Evolutionary conservation across 2,888 invertebrate genomes (phyloP).

Genomic region (Chloromyia formosa): DNA sequence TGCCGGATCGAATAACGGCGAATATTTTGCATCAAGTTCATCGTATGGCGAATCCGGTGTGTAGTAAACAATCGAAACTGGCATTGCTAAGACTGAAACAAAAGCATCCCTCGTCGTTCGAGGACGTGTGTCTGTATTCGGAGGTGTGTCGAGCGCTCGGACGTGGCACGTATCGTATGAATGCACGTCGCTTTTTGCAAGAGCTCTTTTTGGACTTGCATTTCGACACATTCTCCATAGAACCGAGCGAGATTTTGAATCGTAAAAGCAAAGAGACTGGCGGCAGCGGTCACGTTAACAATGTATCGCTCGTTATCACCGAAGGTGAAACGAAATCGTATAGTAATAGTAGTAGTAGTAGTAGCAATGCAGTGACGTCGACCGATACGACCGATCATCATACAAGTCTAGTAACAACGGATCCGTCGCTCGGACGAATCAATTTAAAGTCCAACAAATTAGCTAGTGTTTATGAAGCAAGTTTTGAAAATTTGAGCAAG

Average conservation of each 20-base stretch:
- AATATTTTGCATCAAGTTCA: slow-evolving; percentile 75
- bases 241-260: slow-evolving; percentile 66
- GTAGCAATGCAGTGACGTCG: not conserved
- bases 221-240: slow-evolving; percentile 72
- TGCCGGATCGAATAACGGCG: slow-evolving; percentile 60
- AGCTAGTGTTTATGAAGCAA: slow-evolving; percentile 65
- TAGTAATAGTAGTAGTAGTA: not conserved
- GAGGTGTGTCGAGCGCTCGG: slow-evolving; percentile 86
- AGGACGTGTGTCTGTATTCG: slow-evolving; percentile 91
- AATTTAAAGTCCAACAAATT: slow-evolving; percentile 61
- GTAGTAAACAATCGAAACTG: slow-evolving; percentile 82
- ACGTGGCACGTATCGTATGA: slow-evolving; percentile 81
- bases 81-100: slow-evolving; percentile 80
- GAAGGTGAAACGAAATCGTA: slow-evolving; percentile 20
- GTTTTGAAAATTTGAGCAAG: slow-evolving; percentile 63
- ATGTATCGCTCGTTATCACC: slow-evolving; percentile 20
- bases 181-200: slow-evolving; percentile 87
- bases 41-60: slow-evolving; percentile 80
- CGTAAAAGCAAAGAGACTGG: slow-evolving; percentile 55
- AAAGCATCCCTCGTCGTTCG: slow-evolving; percentile 75
- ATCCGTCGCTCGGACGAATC: slow-evolving; percentile 49
- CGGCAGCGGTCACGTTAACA: slow-evolving; percentile 46
- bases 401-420: not conserved
- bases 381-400: not conserved
- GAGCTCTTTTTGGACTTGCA: slow-evolving; percentile 89